phyloP scores from a whole-genome alignment of 92 coral and sea anemone species.

The Ricordea florida region DNA sequence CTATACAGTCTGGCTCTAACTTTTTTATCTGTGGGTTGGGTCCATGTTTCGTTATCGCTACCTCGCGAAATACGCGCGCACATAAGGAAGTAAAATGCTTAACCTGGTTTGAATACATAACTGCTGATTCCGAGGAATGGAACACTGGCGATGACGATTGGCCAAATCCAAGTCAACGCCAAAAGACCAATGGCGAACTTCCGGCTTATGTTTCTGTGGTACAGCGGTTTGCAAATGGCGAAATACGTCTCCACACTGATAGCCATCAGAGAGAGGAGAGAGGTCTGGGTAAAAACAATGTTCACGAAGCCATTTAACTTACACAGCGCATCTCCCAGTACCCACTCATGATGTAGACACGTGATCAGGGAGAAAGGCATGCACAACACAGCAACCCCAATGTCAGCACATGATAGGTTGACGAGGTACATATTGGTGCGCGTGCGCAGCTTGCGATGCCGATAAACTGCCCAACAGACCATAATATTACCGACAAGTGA shows the following conservation, averaged over 20 bases:
- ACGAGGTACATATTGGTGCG: slow-evolving; percentile 74
- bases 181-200: slow-evolving; percentile 43
- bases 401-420: slow-evolving; percentile 79
- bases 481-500: slow-evolving; percentile 69
- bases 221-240: slow-evolving; percentile 80
- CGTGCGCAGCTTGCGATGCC: slow-evolving; percentile 74
- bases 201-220: slow-evolving; percentile 60
- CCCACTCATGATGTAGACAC: slow-evolving; percentile 71
- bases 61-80: no score
- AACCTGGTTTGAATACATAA: slow-evolving; percentile 78
- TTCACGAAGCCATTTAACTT: slow-evolving; percentile 77
- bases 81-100: neutral
- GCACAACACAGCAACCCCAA: slow-evolving; percentile 73
- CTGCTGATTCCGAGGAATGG: slow-evolving; percentile 64
- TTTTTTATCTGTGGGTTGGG: no score
- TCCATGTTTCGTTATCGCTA: no score
- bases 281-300: slow-evolving; percentile 77
- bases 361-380: slow-evolving; percentile 81
- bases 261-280: slow-evolving; percentile 74
- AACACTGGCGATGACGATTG: slow-evolving; percentile 55
- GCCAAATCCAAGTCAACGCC: slow-evolving; percentile 80
- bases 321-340: slow-evolving; percentile 67
- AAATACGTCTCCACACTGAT: slow-evolving; percentile 79
- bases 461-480: slow-evolving; percentile 72
- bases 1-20: no score